Percentiles rank a stretch among this genome's conserved stretches.
Conservation (phyloP, 2,888 invertebrate species). For the Trichogramma evanescens region DNA sequence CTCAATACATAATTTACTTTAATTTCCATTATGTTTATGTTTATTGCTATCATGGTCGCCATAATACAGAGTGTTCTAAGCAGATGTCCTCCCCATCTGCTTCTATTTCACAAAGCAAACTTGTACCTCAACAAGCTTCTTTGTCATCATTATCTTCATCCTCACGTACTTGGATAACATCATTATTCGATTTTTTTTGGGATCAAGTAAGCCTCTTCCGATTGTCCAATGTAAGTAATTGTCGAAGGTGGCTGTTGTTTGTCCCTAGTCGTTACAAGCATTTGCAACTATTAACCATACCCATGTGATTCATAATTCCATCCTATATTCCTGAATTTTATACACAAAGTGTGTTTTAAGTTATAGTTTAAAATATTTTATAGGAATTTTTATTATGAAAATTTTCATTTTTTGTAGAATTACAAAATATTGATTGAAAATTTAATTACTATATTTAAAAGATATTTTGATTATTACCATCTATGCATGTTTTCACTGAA, state of each 20-base stretch:
- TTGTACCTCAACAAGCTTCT: slow-evolving; percentile 37
- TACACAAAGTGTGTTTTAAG: not conserved
- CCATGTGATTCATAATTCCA: no score
- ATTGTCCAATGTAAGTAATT: slow-evolving; percentile 41
- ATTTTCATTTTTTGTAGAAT: no score
- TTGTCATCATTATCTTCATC: slow-evolving; percentile 31
- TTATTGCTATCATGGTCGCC: slow-evolving; percentile 4
- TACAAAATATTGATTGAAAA: no score
- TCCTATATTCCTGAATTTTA: not conserved
- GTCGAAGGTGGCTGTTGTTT: slow-evolving; percentile 13
- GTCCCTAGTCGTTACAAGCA: not conserved
- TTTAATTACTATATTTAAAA: no score
- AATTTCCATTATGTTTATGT: slow-evolving; percentile 4
- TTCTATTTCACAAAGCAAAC: slow-evolving; percentile 42
- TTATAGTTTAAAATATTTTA: not conserved
- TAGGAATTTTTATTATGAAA: not conserved
- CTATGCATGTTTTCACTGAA: no score
- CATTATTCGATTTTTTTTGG: slow-evolving; percentile 47
- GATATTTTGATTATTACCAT: no score
- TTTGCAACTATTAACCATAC: not conserved
- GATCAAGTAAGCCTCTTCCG: slow-evolving; percentile 46
- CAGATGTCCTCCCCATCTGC: slow-evolving; percentile 41
- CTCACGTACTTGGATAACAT: slow-evolving; percentile 46
- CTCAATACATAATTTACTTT: not conserved
- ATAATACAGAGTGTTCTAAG: slow-evolving; percentile 41